Base-by-base conservation (phyloP, 2,797 vertebrate genomes). In the Trachurus trachurus region DNA sequence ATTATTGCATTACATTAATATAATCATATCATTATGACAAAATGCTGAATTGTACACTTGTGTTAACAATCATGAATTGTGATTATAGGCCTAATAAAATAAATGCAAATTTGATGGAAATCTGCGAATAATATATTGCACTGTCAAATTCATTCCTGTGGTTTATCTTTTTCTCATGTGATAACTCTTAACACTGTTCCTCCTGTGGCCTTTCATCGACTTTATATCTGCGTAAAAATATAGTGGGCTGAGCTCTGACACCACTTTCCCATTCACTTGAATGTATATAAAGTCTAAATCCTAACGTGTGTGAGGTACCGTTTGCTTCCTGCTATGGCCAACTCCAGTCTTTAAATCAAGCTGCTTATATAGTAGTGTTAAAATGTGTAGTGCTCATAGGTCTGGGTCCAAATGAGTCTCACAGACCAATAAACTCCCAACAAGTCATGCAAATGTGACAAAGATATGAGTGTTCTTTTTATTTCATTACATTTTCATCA, bases 401-500 rank as follows among this genome's bases (percentile, higher is more conserved):
- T 26, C 42, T 13, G 19, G 10, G 10, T 58, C 26, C 26, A 76
- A 54, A 63, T 39, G 15, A 39, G 7, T 19, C 47, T 60, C 34
- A 53, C 11, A 44, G 19, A 71, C 53, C 44, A 62, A 61, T 76
- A 62, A 66, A 66, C 15, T 37, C 7, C 7, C 16, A 10, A 45
- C 5, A 71, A 49, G 31, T 71, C 6, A 0, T 34, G 12, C 2
- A 40, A 16, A 59, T 44, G 52, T 0, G 19, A 71, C 49, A 45
- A 16, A 71, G 34, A 74, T 29, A 65, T 44, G 19, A 78, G 45
- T 19, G 52, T 31, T 44, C 61, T 59, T 84, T 77, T 77, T 45
- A 60, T 56, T 69, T 75, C 54, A 61, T 75, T 63, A 59, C 53
- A 66, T 21, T 17, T 64, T 82, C 54, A 78, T 76, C 29, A 49